Base-by-base conservation (phyloP, 2,888 invertebrate species). In the Pollenia griseotomentosa region DNA sequence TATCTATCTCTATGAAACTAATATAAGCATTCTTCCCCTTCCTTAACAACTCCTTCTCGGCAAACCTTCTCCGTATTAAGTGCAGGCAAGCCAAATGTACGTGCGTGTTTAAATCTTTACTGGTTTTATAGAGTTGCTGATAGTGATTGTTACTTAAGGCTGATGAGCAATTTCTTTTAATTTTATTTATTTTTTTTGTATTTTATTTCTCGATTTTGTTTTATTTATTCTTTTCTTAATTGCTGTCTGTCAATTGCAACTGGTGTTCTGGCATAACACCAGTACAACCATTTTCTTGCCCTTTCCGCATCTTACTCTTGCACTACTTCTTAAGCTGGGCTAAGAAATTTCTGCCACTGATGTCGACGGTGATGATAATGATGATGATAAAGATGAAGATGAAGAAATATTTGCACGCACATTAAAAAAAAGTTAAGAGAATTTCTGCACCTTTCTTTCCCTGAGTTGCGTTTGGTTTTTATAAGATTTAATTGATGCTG, bases 241-340 rank as follows among this genome's bases (percentile, higher is more conserved):
- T 78, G 84, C 16, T 33, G 77, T 1, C 77, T 87, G 87, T 84
- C 87, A 84, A 81, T 87, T 81, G 77, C 87, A 87, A 81, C 87
- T 87, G 79, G 68, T 80, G 68, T 80, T 14, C 46, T 6, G 16
- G 55, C 33, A 19, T 57, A 46, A 33, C 63, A 48, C 53, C 19
- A 42, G 23, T 33, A 33, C 23, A 78, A 5, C 55, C 57, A 11
- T 7, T 40, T 10, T 71, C 33, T 33, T 33, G 33, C 33, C 4
- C 33, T 33, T 33, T 33, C 33, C 33, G 33, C 51, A 16, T 33
- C 9, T 19, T 51, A 19, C 33, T 46, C 16, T 33, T 57, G 70
- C 16, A 48, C n/a, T 51, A 33, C 2, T 19, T 7, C n/a, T 12
- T n/a, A 8, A 23, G n/a, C 7, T 51, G 10, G 14, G 48, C 48